Evolutionary conservation across 1,140 invertebrate genomes (phyloP).

Genomic region (Rhopalosiphum padi): DNA sequence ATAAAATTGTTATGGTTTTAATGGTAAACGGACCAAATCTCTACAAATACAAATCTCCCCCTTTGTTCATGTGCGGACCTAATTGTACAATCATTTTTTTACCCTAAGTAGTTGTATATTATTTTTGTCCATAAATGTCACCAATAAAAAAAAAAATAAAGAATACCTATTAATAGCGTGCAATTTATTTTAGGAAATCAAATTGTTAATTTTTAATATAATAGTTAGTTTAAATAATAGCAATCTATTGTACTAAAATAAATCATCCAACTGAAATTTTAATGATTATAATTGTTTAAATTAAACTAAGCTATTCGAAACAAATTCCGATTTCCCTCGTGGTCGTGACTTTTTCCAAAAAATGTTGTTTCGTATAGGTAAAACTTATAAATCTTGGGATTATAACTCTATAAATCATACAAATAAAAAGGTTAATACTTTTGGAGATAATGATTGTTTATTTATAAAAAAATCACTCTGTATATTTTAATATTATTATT

Average conservation of each 20-base stretch:
- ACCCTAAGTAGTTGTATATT: neutral
- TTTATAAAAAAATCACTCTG: too few relatives aligned
- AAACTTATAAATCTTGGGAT: neutral
- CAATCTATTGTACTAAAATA: neutral
- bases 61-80: neutral
- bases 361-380: neutral
- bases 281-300: neutral
- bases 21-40: neutral
- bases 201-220: neutral
- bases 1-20: slow-evolving; percentile 23
- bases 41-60: neutral
- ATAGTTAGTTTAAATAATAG: neutral
- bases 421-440: neutral
- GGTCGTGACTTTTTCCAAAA: too few relatives aligned
- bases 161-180: neutral
- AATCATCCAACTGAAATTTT: neutral
- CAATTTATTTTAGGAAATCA: neutral
- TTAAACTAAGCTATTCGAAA: neutral
- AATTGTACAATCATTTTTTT: neutral
- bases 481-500: too few relatives aligned
- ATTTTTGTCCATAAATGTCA: neutral
- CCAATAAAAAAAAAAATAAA: neutral
- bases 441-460: too few relatives aligned
- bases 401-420: neutral
- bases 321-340: neutral